Evolutionary conservation across 2,113 vertebrate species (phyloP).

Genomic region (Phrynosoma platyrhinos): DNA sequence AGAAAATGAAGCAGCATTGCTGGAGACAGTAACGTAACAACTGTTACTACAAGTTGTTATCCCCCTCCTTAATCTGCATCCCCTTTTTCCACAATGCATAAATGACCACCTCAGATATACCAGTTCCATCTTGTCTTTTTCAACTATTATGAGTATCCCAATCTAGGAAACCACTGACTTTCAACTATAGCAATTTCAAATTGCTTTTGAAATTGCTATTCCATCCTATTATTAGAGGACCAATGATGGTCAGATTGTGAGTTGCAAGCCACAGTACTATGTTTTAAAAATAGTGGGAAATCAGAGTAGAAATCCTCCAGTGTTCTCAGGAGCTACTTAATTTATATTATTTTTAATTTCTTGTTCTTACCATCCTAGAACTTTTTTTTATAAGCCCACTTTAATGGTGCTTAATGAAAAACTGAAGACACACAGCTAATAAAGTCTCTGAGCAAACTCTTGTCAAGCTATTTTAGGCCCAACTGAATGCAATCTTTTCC

Average conservation of each 20-base stretch:
- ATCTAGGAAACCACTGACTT: slow-evolving; percentile 23
- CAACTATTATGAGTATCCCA: too few species aligned
- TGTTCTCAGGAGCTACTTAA: slow-evolving; percentile 6
- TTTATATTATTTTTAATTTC: slow-evolving; percentile 69
- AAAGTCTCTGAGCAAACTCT: slow-evolving; percentile 44
- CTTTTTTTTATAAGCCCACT: slow-evolving; percentile 40
- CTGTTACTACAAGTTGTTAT: background rate
- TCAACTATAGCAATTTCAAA: slow-evolving; percentile 35
- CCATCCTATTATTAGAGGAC: slow-evolving; percentile 19
- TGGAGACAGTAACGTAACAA: background rate
- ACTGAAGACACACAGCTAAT: slow-evolving; percentile 51
- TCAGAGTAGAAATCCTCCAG: background rate
- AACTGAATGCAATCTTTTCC: background rate
- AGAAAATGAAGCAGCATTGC: background rate
- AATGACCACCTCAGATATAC: too few species aligned
- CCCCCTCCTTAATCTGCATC: too few species aligned
- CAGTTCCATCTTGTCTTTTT: background rate
- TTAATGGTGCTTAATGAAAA: slow-evolving; percentile 66
- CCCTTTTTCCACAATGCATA: background rate
- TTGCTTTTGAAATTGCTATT: slow-evolving; percentile 45
- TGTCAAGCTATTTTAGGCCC: slow-evolving; percentile 60
- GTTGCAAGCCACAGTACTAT: background rate
- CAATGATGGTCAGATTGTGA: slow-evolving; percentile 1
- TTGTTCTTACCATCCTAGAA: slow-evolving; percentile 39
- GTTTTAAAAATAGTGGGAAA: slow-evolving; percentile 18